phyloP scores from a whole-genome alignment of 1,140 invertebrate species.

The Drosophila pallidifrons region DNA sequence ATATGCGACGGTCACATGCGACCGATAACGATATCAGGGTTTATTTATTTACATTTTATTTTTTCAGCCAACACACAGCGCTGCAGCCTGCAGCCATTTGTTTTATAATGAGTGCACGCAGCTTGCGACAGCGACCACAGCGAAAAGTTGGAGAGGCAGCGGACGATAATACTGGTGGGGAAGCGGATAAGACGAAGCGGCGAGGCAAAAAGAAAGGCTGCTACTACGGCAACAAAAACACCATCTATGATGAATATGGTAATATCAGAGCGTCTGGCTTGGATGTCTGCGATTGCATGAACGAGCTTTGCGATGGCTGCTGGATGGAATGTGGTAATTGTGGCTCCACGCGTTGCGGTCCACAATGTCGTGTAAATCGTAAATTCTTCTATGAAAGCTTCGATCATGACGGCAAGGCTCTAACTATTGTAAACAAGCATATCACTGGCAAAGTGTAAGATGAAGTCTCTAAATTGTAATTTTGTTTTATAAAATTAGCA shows the following conservation, averaged over 20 bases:
- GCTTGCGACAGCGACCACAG: slow-evolving; percentile 60
- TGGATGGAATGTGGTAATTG: slow-evolving; percentile 72
- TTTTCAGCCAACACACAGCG: neutral
- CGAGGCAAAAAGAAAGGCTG: slow-evolving; percentile 55
- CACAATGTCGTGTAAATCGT: slow-evolving; percentile 70
- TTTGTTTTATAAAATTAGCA: too few relatives aligned
- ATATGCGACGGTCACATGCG: neutral
- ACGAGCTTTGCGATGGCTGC: slow-evolving; percentile 69
- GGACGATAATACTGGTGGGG: slow-evolving; percentile 23
- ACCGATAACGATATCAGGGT: neutral
- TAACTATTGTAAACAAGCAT: slow-evolving; percentile 60
- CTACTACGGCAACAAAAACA: slow-evolving; percentile 53
- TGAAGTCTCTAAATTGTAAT: too few relatives aligned
- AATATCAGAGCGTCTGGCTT: slow-evolving; percentile 61
- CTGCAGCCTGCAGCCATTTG: neutral
- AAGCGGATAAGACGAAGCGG: slow-evolving; percentile 54
- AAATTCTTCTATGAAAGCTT: slow-evolving; percentile 79
- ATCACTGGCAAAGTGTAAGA: slow-evolving; percentile 20
- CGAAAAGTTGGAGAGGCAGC: slow-evolving; percentile 40
- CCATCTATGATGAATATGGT: slow-evolving; percentile 74
- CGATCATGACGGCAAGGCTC: slow-evolving; percentile 75
- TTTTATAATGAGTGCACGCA: slow-evolving; percentile 46
- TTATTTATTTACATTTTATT: neutral
- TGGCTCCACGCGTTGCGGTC: slow-evolving; percentile 69
- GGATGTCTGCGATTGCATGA: slow-evolving; percentile 78